Percentiles rank a stretch among this genome's conserved stretches.
Conservation (phyloP, 2,113 vertebrate species). For the Hassar affinis region DNA sequence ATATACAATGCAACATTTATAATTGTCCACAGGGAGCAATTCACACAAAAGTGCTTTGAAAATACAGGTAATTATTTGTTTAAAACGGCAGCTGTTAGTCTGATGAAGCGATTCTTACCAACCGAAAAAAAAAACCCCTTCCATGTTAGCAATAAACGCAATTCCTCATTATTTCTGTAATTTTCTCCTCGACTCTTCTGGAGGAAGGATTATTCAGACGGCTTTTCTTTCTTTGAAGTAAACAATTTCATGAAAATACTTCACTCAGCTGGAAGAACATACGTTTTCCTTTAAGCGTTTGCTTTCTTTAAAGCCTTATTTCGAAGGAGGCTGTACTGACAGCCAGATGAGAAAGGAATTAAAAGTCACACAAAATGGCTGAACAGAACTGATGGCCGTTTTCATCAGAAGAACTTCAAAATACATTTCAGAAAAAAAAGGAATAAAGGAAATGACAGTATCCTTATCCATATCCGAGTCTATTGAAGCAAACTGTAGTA, state of each 20-base stretch:
- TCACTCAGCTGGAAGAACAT: slow-evolving; percentile 13
- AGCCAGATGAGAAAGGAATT: neutral
- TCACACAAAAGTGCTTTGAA: neutral
- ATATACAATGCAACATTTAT: neutral
- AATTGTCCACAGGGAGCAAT: neutral
- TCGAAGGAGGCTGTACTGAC: neutral
- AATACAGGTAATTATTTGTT: slow-evolving; percentile 1
- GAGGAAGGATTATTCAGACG: neutral
- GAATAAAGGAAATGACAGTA: neutral
- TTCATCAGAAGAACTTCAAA: neutral
- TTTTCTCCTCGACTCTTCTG: neutral
- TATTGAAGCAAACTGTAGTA: slow-evolving; percentile 17
- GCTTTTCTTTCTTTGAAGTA: slow-evolving; percentile 1
- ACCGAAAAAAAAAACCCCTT: neutral
- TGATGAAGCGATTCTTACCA: slow-evolving; percentile 5
- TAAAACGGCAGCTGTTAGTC: slow-evolving; percentile 11
- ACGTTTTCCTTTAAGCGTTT: neutral
- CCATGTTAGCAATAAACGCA: neutral
- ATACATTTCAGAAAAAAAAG: neutral
- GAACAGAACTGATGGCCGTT: neutral
- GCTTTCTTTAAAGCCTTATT: neutral
- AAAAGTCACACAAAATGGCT: neutral
- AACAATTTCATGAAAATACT: neutral
- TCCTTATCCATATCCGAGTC: neutral
- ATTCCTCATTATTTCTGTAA: slow-evolving; percentile 8